Evolutionary conservation across 2,888 invertebrate genomes (phyloP), one percentile per base, ranked within the genome.

Genomic region (Eupithecia insigniata): DNA sequence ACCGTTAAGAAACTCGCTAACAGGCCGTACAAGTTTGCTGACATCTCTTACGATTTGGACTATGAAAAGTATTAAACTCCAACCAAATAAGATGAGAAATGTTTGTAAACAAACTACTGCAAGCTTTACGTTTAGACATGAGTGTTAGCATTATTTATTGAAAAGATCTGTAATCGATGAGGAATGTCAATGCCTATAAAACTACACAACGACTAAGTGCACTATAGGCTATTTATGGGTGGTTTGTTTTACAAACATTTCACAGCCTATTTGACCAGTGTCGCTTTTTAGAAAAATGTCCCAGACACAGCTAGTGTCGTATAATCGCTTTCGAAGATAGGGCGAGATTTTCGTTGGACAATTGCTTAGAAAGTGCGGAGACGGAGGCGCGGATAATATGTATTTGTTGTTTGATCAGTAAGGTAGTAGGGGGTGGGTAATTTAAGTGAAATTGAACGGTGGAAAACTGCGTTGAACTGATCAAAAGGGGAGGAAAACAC

Each of bases 1-100:
- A 82, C 85, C 1, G 90, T 90, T 5, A 91, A 88, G 51, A 85
- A 84, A 16, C 75, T 90, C n/a, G n/a, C 32, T 18, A 70, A 55
- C 46, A 65, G 34, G 26, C 32, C n/a, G n/a, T 55, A 14, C 55
- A 55, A 55, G 26, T 10, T 51, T 22, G n/a, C 51, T 51, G 26
- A 22, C 10, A 22, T 51, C 8, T 51, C 46, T 2, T 51, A 51
- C 46, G 46, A 22, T 51, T 4, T 51, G 6, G 22, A 51, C 22
- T 22, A 10, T 8, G 22, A 51, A 22, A 2, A 51, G 22, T n/a
- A 51, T 22, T 51, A 46, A 46, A 43, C 43, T 43, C 18, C 1
- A 46, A n/a, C n/a, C n/a, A n/a, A 46, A 51, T n/a, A 22, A 7
- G 46, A 51, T n/a, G n/a, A 18, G n/a, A 43, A 43, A n/a, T n/a